These are phyloP conservation scores for Ceratosolen fusciceps DNA, from an alignment of 1,140 invertebrate genomes.

Conservation along the genomic window DNA sequence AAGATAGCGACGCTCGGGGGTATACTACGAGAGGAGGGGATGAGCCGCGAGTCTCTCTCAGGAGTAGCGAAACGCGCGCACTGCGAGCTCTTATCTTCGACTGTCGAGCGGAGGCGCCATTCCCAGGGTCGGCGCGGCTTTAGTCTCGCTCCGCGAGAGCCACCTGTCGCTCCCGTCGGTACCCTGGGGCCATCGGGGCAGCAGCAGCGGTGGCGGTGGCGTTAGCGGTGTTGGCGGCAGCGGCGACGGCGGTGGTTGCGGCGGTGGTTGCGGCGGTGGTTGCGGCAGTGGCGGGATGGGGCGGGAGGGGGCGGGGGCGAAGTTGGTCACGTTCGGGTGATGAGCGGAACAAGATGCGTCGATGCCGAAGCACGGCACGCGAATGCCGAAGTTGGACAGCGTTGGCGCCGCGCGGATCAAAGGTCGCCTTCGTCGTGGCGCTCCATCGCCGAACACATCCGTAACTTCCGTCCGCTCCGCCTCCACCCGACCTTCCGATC, in stretches of 20 bases:
- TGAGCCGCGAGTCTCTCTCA: too few species aligned
- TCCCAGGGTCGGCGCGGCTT: not conserved
- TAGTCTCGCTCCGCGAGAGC: too few species aligned
- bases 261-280: not conserved
- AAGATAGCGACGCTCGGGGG: not conserved
- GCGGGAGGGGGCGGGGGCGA: not conserved
- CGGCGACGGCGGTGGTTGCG: not conserved
- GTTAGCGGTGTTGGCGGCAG: too few species aligned
- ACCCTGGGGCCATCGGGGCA: too few species aligned
- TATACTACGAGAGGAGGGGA: not conserved
- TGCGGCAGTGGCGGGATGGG: not conserved
- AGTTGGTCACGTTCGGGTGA: not conserved
- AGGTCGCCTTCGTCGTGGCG: slow-evolving; percentile 47
- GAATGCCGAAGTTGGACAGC: slow-evolving; percentile 42
- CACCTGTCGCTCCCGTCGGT: not conserved
- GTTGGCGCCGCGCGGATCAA: slow-evolving; percentile 43
- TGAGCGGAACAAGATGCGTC: slow-evolving; percentile 23
- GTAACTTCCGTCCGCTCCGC: not conserved
- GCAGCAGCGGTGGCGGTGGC: too few species aligned
- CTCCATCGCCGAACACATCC: not conserved
- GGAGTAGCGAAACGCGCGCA: not conserved
- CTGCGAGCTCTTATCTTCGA: not conserved
- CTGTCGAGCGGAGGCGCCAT: not conserved
- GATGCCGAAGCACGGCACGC: slow-evolving; percentile 48
- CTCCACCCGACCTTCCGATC: not conserved